phyloP scores from a whole-genome alignment of 2,888 invertebrate genomes.

The Drosophila nr. perissopoda region DNA sequence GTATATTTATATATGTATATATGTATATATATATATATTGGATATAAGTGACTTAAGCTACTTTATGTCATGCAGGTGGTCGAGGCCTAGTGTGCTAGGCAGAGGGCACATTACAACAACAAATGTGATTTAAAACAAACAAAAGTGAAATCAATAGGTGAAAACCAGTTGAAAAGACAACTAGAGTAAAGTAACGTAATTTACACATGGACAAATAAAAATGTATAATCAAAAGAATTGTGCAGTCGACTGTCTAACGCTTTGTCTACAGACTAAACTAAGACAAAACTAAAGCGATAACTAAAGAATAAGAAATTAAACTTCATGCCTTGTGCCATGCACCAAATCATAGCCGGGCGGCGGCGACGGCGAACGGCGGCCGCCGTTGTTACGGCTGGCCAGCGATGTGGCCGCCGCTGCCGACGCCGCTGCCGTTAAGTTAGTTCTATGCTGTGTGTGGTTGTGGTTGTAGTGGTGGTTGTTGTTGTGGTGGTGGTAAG shows the following conservation, averaged over 20 bases:
- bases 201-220: constrained; percentile 29
- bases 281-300: constrained; percentile 33
- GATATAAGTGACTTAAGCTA: constrained; percentile 8
- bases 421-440: constrained; percentile 72
- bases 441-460: constrained; percentile 82
- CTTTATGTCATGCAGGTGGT: constrained; percentile 48
- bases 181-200: constrained; percentile 20
- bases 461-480: constrained; percentile 68
- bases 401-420: constrained; percentile 62
- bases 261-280: constrained; percentile 23
- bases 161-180: constrained; percentile 13
- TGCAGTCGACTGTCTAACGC: constrained; percentile 16
- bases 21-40: constrained; percentile 11
- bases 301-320: constrained; percentile 74
- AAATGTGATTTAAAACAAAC: constrained; percentile 4
- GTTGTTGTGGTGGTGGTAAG: constrained; percentile 70
- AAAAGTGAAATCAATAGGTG: constrained; percentile 15
- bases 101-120: constrained; percentile 49
- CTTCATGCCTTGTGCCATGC: constrained; percentile 86
- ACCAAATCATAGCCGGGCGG: constrained; percentile 86
- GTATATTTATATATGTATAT: constrained; percentile 16
- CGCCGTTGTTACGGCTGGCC: constrained; percentile 61
- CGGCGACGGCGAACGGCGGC: constrained; percentile 84
- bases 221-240: neutral
- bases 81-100: constrained; percentile 48